Evolutionary conservation across 1,140 invertebrate genomes (phyloP).

Genomic region (Argopecten irradians): DNA sequence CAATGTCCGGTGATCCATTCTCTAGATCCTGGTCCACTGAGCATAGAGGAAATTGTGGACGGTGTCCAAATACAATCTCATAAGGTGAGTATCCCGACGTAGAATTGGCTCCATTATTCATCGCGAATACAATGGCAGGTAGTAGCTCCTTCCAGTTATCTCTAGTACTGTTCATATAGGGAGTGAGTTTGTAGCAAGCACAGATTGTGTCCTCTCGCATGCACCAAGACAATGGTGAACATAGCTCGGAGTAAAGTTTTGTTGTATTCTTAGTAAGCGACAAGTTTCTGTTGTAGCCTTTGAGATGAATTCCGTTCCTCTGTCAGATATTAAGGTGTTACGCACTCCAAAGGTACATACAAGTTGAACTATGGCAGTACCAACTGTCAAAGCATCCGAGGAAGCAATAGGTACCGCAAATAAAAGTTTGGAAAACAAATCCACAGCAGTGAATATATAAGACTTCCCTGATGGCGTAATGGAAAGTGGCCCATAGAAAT

Average conservation of each 20-base stretch:
- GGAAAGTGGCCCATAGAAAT: slow-evolving; percentile 30
- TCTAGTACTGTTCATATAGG: slow-evolving; percentile 11
- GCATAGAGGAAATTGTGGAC: slow-evolving; percentile 44
- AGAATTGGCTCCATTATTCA: slow-evolving; percentile 40
- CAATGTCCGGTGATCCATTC: slow-evolving; percentile 26
- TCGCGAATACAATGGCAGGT: slow-evolving; percentile 38
- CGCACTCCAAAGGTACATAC: slow-evolving; percentile 40
- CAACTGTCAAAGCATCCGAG: slow-evolving; percentile 38
- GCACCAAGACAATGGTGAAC: too few relatives aligned
- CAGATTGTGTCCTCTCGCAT: slow-evolving; percentile 38
- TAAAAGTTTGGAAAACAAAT: slow-evolving; percentile 37
- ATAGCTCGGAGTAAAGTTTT: slow-evolving; percentile 40
- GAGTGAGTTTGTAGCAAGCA: slow-evolving; percentile 31
- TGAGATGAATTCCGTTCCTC: slow-evolving; percentile 44
- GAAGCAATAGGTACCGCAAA: slow-evolving; percentile 31
- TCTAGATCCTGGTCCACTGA: neutral
- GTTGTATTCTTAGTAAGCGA: slow-evolving; percentile 13
- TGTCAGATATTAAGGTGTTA: slow-evolving; percentile 39
- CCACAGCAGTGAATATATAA: slow-evolving; percentile 35
- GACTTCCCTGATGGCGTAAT: neutral
- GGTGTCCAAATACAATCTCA: slow-evolving; percentile 41
- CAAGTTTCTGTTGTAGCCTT: slow-evolving; percentile 32
- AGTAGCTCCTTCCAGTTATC: slow-evolving; percentile 30
- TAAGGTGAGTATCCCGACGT: slow-evolving; percentile 40
- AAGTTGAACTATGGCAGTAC: slow-evolving; percentile 25